These are phyloP conservation scores for Bimastos eiseni DNA, from an alignment of 2,888 invertebrate genomes.

Conservation along the genomic window DNA sequence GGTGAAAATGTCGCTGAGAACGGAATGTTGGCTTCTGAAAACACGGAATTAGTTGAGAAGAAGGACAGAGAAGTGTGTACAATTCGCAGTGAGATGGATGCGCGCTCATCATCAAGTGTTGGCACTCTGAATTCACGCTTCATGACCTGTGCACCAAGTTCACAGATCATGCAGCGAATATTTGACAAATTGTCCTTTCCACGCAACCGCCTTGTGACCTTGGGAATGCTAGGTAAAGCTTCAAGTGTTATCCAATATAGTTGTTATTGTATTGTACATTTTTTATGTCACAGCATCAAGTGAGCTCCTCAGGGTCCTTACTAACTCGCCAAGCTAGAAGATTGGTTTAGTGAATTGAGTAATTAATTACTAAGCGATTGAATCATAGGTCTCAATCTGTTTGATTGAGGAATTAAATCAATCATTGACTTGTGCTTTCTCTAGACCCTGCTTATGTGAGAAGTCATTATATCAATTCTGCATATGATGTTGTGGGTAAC, in stretches of 20 bases:
- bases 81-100: conserved; percentile 64
- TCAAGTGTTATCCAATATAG: too few relatives aligned
- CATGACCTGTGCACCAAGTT: not conserved
- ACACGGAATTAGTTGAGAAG: conserved; percentile 60
- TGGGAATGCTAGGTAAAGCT: conserved; percentile 67
- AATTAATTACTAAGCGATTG: not conserved
- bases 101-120: conserved; percentile 61
- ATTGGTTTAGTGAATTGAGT: not conserved
- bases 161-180: conserved; percentile 10
- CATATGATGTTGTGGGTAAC: not conserved
- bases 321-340: not conserved
- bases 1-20: conserved; percentile 63
- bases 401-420: not conserved
- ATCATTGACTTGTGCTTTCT: not conserved
- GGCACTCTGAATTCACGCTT: conserved; percentile 56
- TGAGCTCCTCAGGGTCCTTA: not conserved
- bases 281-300: not conserved
- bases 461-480: not conserved
- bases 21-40: conserved; percentile 64
- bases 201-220: conserved; percentile 72
- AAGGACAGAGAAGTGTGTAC: conserved; percentile 66
- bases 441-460: not conserved
- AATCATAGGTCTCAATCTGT: not conserved
- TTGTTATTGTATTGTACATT: not conserved
- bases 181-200: conserved; percentile 67